Percentiles rank a stretch among this genome's conserved stretches.
phyloP scores from a whole-genome alignment of 1,140 invertebrate species.

The Trialeurodes vaporariorum region DNA sequence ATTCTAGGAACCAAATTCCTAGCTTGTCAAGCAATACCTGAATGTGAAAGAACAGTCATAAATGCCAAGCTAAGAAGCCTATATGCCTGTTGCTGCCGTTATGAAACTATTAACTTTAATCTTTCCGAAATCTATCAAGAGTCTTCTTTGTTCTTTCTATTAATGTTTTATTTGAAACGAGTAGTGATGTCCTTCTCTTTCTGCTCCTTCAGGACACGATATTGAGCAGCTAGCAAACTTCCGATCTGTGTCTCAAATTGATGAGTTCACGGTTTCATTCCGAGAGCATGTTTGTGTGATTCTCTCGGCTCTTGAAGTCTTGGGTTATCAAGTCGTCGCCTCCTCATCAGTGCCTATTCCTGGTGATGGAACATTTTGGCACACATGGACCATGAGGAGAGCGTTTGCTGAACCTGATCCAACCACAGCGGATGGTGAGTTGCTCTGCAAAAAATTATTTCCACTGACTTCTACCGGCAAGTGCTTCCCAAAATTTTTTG shows the following conservation, averaged over 20 bases:
- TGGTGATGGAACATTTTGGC: slow-evolving; percentile 77
- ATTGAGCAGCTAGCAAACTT: slow-evolving; percentile 67
- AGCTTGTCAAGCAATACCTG: too few relatives aligned
- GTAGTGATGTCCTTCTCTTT: too few relatives aligned
- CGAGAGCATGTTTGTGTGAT: slow-evolving; percentile 75
- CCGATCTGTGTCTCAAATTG: slow-evolving; percentile 64
- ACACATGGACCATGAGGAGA: slow-evolving; percentile 85
- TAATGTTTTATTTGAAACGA: too few relatives aligned
- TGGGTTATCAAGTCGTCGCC: slow-evolving; percentile 74
- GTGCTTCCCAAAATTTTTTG: not conserved
- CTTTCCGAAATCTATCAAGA: too few relatives aligned
- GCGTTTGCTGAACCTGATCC: slow-evolving; percentile 70
- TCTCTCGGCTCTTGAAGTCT: slow-evolving; percentile 68
- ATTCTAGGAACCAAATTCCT: too few relatives aligned
- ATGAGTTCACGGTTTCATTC: slow-evolving; percentile 67
- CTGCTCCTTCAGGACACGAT: slow-evolving; percentile 49
- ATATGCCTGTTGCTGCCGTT: too few relatives aligned
- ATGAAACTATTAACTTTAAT: too few relatives aligned
- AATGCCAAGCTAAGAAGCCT: too few relatives aligned
- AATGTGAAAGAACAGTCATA: too few relatives aligned
- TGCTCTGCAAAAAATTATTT: not conserved
- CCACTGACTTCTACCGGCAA: not conserved
- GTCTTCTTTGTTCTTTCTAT: too few relatives aligned
- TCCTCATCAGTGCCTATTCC: slow-evolving; percentile 70
- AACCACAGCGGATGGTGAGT: not conserved